These are phyloP conservation scores for Chromis chromis DNA, from an alignment of 2,797 vertebrate species.

Conservation along the genomic window DNA sequence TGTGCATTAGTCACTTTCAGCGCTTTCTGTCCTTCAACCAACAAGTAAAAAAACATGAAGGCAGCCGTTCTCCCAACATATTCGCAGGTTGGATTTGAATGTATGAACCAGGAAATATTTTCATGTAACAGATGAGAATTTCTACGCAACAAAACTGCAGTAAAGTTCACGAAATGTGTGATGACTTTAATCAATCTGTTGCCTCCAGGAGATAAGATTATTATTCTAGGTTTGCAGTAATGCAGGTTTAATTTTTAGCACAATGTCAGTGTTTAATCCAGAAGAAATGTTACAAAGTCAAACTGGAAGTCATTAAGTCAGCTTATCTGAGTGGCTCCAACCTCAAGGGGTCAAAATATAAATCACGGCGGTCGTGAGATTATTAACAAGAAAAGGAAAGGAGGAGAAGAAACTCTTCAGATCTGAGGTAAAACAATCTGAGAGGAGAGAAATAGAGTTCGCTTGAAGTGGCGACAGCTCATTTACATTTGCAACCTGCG, in stretches of 20 bases:
- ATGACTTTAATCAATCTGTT: conserved; percentile 35
- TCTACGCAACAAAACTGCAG: conserved; percentile 13
- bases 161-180: neutral
- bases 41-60: neutral
- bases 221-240: conserved; percentile 34
- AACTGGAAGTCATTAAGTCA: neutral
- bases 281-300: conserved; percentile 13
- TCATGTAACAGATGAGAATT: conserved; percentile 15
- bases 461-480: conserved; percentile 7
- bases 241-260: conserved; percentile 5
- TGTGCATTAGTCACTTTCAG: neutral
- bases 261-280: conserved; percentile 4
- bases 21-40: neutral
- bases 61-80: neutral
- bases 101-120: conserved; percentile 26
- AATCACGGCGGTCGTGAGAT: neutral
- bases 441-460: neutral
- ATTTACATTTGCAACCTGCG: conserved; percentile 7
- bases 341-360: neutral
- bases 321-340: conserved; percentile 5
- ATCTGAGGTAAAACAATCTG: neutral
- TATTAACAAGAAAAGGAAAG: neutral
- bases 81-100: neutral
- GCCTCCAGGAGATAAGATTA: conserved; percentile 35
- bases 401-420: neutral